Conservation (phyloP, 2,797 vertebrate genomes). For the Orestias chungarensis region DNA sequence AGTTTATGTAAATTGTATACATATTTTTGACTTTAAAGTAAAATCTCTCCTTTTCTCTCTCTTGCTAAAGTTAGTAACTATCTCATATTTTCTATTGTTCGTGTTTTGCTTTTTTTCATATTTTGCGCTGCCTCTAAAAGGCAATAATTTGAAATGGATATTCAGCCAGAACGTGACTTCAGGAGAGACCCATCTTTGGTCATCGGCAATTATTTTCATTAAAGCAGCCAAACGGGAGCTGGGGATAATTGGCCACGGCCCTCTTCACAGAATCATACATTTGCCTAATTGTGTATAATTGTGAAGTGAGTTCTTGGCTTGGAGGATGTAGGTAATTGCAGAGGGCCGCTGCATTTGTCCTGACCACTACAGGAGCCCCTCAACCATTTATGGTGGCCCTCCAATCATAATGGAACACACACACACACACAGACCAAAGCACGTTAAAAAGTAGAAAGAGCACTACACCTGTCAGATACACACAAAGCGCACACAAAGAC, state of each 20-base stretch:
- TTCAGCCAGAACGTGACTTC: conserved; percentile 41
- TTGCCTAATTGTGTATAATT: conserved; percentile 84
- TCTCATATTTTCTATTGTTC: conserved; percentile 5
- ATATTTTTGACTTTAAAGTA: not conserved
- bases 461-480: conserved; percentile 10
- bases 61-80: not conserved
- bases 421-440: not conserved
- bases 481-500: not conserved
- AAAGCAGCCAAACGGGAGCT: conserved; percentile 77
- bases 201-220: conserved; percentile 80
- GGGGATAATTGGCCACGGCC: conserved; percentile 74
- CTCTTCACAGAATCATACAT: conserved; percentile 78
- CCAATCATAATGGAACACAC: conserved; percentile 42
- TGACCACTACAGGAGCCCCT: conserved; percentile 73
- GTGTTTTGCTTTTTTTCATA: conserved; percentile 13
- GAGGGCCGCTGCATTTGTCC: conserved; percentile 67
- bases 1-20: too few relatives aligned
- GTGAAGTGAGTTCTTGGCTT: conserved; percentile 78
- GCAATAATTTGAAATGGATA: conserved; percentile 70
- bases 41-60: not conserved
- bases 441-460: conserved; percentile 27
- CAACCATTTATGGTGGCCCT: conserved; percentile 69
- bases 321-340: conserved; percentile 77
- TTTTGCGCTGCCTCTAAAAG: conserved; percentile 47
- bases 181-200: conserved; percentile 68